Percentiles rank a stretch among this genome's conserved stretches.
phyloP scores from a whole-genome alignment of 2,113 vertebrate species.

The Scophthalmus maximus region DNA sequence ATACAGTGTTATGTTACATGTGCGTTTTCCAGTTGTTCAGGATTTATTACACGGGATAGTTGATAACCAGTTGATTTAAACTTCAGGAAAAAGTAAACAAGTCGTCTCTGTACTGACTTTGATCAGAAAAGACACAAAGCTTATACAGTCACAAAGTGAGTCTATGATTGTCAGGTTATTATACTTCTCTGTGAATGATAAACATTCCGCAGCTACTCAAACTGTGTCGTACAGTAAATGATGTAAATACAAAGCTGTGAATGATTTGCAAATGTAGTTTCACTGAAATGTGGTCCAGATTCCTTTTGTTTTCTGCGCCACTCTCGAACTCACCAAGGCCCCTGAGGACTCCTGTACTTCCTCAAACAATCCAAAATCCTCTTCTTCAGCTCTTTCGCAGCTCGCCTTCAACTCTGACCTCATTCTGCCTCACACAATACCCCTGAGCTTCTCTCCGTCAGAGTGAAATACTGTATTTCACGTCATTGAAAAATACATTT shows the following conservation, averaged over 20 bases:
- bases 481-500: slow-evolving; percentile 51
- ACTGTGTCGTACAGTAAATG: neutral
- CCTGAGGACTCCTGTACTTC: slow-evolving; percentile 14
- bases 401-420: slow-evolving; percentile 22
- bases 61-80: neutral
- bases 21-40: slow-evolving; percentile 27
- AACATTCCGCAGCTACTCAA: slow-evolving; percentile 6
- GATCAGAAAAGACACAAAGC: neutral
- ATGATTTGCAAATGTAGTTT: slow-evolving; percentile 24
- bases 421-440: slow-evolving; percentile 10
- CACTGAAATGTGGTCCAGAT: neutral
- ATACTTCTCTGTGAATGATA: slow-evolving; percentile 7
- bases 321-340: slow-evolving; percentile 21
- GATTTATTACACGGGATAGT: neutral
- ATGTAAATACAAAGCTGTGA: slow-evolving; percentile 21
- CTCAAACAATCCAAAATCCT: slow-evolving; percentile 34
- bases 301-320: slow-evolving; percentile 20
- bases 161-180: slow-evolving; percentile 45
- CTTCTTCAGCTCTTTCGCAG: slow-evolving; percentile 36
- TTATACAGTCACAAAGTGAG: slow-evolving; percentile 7
- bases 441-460: slow-evolving; percentile 36
- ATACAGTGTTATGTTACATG: slow-evolving; percentile 14
- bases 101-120: neutral
- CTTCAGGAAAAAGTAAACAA: neutral
- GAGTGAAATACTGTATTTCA: slow-evolving; percentile 28